phyloP scores from a whole-genome alignment of 2,888 invertebrate genomes.

The Agrochola lychnidis region DNA sequence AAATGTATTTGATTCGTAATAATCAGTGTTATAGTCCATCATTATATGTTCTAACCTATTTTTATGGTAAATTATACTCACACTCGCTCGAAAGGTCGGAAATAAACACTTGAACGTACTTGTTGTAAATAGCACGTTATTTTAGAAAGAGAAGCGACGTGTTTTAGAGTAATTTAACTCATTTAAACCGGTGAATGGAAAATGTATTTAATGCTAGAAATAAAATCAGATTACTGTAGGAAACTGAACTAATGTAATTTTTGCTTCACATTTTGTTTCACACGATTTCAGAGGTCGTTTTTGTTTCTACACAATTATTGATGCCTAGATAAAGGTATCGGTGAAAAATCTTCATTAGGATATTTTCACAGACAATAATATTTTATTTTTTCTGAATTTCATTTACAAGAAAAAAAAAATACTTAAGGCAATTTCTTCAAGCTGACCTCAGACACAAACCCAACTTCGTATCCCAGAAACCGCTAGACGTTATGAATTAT shows the following conservation, averaged over 20 bases:
- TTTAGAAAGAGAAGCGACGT: not conserved
- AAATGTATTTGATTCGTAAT: not conserved
- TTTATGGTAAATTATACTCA: not conserved
- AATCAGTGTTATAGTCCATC: not conserved
- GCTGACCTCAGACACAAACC: no score
- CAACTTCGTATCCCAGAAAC: not conserved
- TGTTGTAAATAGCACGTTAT: not conserved
- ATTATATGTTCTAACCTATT: not conserved
- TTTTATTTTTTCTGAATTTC: not conserved
- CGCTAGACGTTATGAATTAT: not conserved
- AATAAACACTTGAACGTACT: not conserved
- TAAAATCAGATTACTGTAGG: no score
- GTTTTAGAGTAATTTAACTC: constrained; percentile 12
- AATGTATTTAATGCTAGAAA: not conserved
- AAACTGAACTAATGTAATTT: not conserved
- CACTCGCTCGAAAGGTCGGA: no score
- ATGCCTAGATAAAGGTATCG: no score
- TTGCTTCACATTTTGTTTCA: not conserved
- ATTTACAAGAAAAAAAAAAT: not conserved
- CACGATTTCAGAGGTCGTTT: not conserved
- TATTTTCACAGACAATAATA: no score
- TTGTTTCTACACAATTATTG: no score
- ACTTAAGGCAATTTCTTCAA: not conserved
- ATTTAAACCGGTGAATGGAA: constrained; percentile 6
- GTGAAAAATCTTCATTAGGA: not conserved